Conservation (phyloP, 2,888 invertebrate species). For the Isotomurus palustris region DNA sequence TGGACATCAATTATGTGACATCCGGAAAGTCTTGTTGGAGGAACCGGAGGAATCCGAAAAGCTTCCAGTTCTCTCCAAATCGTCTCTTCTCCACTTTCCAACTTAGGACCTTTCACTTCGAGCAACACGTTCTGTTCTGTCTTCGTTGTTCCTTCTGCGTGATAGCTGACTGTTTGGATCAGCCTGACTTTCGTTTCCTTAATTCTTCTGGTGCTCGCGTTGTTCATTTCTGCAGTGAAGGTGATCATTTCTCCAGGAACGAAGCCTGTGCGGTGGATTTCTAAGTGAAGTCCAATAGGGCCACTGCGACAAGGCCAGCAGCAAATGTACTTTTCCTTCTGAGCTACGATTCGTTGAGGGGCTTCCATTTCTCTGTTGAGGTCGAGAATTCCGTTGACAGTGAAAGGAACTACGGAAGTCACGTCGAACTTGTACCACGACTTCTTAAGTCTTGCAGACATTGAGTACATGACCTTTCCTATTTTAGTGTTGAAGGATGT, state of each 20-base stretch:
- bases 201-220: constrained; percentile 20
- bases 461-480: constrained; percentile 73
- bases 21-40: constrained; percentile 17
- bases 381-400: constrained; percentile 28
- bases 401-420: constrained; percentile 13
- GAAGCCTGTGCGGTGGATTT: constrained; percentile 10
- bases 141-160: constrained; percentile 14
- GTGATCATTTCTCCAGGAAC: constrained; percentile 23
- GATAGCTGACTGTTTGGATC: constrained; percentile 13
- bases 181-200: constrained; percentile 7
- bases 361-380: constrained; percentile 16
- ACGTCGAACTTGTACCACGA: constrained; percentile 60
- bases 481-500: constrained; percentile 71
- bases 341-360: neutral
- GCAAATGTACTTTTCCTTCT: constrained; percentile 15
- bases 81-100: constrained; percentile 12
- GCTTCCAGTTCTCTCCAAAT: constrained; percentile 11
- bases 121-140: neutral
- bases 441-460: constrained; percentile 71
- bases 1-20: constrained; percentile 26
- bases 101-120: constrained; percentile 8
- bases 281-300: constrained; percentile 14
- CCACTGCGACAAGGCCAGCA: constrained; percentile 22
- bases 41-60: constrained; percentile 15
- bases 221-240: constrained; percentile 13